Base-by-base conservation (phyloP, 2,113 vertebrate genomes). In the Choloepus hoffmanni region DNA sequence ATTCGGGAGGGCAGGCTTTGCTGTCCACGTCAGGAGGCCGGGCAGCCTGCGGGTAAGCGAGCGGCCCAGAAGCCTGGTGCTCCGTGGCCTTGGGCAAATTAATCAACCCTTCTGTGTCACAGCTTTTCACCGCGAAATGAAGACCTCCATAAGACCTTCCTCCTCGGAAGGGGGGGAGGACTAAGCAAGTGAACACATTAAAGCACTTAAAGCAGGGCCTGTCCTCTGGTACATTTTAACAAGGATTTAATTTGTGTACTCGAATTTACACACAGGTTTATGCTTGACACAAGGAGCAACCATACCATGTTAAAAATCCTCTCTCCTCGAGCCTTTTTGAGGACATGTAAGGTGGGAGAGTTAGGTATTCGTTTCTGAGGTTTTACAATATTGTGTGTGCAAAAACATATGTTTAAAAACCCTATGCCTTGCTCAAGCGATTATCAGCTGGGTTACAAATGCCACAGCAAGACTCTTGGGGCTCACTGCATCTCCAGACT, bases 21-120 rank as follows among this genome's bases (percentile, higher is more conserved):
- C 55, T 45, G 43, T 45, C 43, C 43, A 7, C 43, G 43, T 45
- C 43, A 40, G 90, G 94, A 97, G 85, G 88, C 94, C 93, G 43
- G 60, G 24, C 30, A 76, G 81, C 74, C 89, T 81, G 14, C 36
- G 10, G 48, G 43, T 91, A 85, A 78, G 28, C 67, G n/a, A 4
- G 0, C 5, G 15, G 36, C 28, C 77, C 85, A 24, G 53, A 70
- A 60, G 43, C 4, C 43, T 45, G 43, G 43, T 45, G 43, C 43
- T 45, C 43, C 7, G 43, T 45, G 43, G 43, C 43, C 43, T 45
- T 36, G 43, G 63, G 33, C 50, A 77, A 50, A n/a, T 68, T 55
- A 26, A 21, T 96, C n/a, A 79, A 14, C 68, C 26, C 84, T 55
- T 85, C 82, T 78, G 81, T 12, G 28, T 43, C 53, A 74, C 7